Evolutionary conservation across 2,888 invertebrate genomes (phyloP).

Genomic region (Carterocephalus palaemon): DNA sequence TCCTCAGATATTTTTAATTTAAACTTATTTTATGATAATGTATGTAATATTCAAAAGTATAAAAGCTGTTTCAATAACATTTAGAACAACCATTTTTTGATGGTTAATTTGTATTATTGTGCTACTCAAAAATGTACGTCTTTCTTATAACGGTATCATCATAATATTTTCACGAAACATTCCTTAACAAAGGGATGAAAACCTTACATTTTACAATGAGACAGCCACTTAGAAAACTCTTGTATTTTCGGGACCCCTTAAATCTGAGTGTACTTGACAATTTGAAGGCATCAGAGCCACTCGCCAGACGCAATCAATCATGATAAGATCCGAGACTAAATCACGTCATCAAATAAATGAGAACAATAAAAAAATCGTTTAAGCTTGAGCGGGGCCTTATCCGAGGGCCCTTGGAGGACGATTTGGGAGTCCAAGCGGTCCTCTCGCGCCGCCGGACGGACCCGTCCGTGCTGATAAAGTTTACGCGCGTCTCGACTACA

Average conservation of each 20-base stretch:
- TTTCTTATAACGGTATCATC: slow-evolving; percentile 7
- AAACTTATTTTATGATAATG: too few relatives aligned
- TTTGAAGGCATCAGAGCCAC: slow-evolving; percentile 22
- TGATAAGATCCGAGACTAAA: slow-evolving; percentile 25
- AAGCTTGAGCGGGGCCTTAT: slow-evolving; percentile 20
- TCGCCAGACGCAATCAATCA: slow-evolving; percentile 25
- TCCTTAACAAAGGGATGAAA: slow-evolving; percentile 22
- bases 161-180: slow-evolving; percentile 16
- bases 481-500: slow-evolving; percentile 7
- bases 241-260: slow-evolving; percentile 19
- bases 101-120: too few relatives aligned
- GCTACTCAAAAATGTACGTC: slow-evolving; percentile 9
- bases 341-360: slow-evolving; percentile 26
- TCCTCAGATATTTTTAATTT: too few relatives aligned
- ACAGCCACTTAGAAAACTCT: slow-evolving; percentile 21
- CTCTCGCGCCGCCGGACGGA: slow-evolving; percentile 5
- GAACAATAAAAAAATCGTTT: slow-evolving; percentile 25
- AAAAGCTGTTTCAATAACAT: too few relatives aligned
- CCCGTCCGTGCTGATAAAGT: not conserved
- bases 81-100: too few relatives aligned
- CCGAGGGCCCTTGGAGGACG: slow-evolving; percentile 10
- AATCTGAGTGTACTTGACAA: slow-evolving; percentile 22
- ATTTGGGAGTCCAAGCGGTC: slow-evolving; percentile 17
- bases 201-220: slow-evolving; percentile 24
- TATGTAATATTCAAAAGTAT: too few relatives aligned